A percentile compares a stretch with the other conserved stretches of the same genome.
These are phyloP conservation scores for Muscicapa comitata DNA, from an alignment of 2,797 vertebrate genomes.

Conservation along the genomic window DNA sequence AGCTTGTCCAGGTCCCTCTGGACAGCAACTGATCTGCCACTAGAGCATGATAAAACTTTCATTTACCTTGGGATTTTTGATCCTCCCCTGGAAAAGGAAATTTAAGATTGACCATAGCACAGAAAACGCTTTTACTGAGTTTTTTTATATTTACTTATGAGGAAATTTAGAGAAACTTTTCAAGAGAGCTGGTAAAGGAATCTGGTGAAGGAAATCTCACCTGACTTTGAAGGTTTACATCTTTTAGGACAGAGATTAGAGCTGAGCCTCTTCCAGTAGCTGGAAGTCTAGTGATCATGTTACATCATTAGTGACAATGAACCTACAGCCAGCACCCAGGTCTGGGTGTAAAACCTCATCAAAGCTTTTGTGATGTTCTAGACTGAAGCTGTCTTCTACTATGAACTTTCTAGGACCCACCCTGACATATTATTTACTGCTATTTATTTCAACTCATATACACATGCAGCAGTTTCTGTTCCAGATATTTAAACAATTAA, in stretches of 20 bases:
- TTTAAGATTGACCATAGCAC: neutral
- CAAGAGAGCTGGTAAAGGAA: neutral
- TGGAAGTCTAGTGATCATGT: neutral
- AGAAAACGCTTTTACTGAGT: neutral
- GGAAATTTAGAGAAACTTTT: neutral
- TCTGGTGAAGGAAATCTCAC: neutral
- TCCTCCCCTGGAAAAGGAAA: neutral
- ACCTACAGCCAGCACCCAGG: neutral
- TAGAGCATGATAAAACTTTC: neutral
- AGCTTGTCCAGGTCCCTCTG: neutral
- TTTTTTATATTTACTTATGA: neutral
- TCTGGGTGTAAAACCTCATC: neutral
- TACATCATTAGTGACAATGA: neutral
- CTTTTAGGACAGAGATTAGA: neutral
- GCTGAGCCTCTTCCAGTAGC: neutral
- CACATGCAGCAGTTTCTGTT: neutral
- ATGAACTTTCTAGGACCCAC: neutral
- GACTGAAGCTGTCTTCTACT: neutral
- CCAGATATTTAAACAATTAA: neutral
- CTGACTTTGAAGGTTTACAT: neutral
- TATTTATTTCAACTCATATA: neutral
- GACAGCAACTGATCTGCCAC: neutral
- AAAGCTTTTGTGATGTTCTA: neutral
- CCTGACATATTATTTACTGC: neutral
- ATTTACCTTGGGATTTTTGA: neutral